Evolutionary conservation across 23 tunicate species (phyloP).

Genomic region (Diplosoma virens): DNA sequence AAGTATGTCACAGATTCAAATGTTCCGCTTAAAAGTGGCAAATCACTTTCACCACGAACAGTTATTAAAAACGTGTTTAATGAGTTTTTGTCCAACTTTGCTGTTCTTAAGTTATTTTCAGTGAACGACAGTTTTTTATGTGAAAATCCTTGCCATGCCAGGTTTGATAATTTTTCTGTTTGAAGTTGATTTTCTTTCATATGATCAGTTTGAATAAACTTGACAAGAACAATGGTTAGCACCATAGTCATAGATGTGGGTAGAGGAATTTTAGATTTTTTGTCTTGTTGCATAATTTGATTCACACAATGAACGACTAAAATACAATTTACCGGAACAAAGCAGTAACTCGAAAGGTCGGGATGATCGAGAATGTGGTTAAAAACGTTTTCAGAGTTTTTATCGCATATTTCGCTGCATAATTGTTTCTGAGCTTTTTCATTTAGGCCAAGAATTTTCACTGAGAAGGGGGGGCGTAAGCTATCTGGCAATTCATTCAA

Average conservation of each 20-base stretch:
- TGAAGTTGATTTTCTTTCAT: too few species aligned
- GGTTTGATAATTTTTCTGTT: too few species aligned
- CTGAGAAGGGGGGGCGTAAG: neutral
- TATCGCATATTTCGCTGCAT: neutral
- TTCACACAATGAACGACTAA: neutral
- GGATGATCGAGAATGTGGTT: neutral
- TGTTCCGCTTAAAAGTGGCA: neutral
- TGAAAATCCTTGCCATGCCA: too few species aligned
- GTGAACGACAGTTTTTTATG: too few species aligned
- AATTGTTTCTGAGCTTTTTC: neutral
- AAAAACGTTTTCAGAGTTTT: neutral
- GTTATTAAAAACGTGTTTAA: neutral
- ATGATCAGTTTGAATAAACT: too few species aligned
- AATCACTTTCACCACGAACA: neutral
- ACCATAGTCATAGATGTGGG: too few species aligned
- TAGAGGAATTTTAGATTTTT: too few species aligned
- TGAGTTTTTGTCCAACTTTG: neutral
- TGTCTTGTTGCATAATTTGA: too few species aligned
- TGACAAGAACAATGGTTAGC: too few species aligned
- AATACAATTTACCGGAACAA: neutral
- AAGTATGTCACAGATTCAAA: neutral
- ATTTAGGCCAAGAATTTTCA: neutral
- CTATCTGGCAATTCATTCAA: neutral
- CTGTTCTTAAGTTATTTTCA: too few species aligned
- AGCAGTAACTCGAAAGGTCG: neutral